Percentiles rank a stretch among this genome's conserved stretches.
Conservation (phyloP, 37 sponge, comb jelly and placozoan genomes). For the Halichondria panicea region DNA sequence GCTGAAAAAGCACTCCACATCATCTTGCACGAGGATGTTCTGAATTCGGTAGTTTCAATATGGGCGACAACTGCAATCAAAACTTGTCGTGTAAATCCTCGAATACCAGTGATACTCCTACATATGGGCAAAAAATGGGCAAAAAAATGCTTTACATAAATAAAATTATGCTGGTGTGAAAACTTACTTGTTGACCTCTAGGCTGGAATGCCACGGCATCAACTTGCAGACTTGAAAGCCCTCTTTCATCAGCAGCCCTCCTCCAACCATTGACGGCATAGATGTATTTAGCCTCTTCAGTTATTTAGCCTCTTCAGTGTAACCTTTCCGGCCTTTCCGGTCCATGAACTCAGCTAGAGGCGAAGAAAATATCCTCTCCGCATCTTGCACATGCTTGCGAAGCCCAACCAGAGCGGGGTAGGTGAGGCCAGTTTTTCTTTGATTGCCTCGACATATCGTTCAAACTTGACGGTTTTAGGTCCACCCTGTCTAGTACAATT, state of each 20-base stretch:
- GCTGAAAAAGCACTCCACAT: conserved; percentile 43
- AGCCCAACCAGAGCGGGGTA: conserved; percentile 30
- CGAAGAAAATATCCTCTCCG: conserved; percentile 12
- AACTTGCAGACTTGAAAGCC: conserved; percentile 10
- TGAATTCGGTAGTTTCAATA: conserved; percentile 4
- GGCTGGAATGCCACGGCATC: conserved; percentile 6
- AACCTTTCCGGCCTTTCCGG: conserved; percentile 4
- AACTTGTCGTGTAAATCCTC: conserved; percentile 11
- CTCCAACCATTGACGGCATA: conserved; percentile 9
- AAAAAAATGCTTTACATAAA: neutral
- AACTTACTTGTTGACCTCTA: conserved; percentile 16
- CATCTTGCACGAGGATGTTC: conserved; percentile 54
- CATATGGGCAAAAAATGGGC: neutral
- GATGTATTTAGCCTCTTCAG: neutral
- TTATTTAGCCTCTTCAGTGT: neutral
- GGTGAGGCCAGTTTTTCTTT: conserved; percentile 8
- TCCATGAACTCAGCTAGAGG: conserved; percentile 8
- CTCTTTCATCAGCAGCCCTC: conserved; percentile 32
- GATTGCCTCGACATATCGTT: conserved; percentile 35
- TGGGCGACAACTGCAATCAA: conserved; percentile 3
- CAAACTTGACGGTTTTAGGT: neutral
- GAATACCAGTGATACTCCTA: neutral
- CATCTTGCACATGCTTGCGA: conserved; percentile 30
- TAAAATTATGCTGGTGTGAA: neutral
- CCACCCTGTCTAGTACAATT: conserved; percentile 4